A percentile compares a stretch with the other conserved stretches of the same genome.
Conservation (phyloP, 2,113 vertebrate genomes). For the Oriolus oriolus region DNA sequence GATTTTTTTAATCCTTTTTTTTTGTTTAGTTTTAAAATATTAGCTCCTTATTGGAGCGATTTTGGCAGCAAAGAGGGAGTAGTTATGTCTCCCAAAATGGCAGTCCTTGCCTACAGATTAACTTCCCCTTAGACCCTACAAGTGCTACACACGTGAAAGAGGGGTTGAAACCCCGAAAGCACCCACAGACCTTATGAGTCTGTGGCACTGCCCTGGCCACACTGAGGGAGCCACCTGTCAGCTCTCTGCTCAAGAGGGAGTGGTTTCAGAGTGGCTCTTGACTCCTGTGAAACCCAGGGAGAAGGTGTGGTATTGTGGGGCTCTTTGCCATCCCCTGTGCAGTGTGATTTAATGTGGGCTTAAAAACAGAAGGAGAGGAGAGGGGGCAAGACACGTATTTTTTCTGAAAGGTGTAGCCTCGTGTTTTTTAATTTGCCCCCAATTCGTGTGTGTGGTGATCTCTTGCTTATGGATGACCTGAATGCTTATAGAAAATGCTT, state of each 20-base stretch:
- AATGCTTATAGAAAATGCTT: background rate
- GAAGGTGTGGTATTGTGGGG: background rate
- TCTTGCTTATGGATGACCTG: background rate
- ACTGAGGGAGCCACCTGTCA: fast-evolving
- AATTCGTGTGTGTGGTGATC: background rate
- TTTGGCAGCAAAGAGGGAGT: background rate
- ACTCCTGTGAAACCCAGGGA: background rate
- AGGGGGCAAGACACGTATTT: fast-evolving
- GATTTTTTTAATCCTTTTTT: background rate
- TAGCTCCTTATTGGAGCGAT: background rate
- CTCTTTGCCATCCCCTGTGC: background rate
- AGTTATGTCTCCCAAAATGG: background rate
- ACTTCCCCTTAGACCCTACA: background rate
- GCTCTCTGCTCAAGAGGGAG: background rate
- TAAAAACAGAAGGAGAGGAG: background rate
- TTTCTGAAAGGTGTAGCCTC: background rate
- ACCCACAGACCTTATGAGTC: background rate
- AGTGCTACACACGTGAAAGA: background rate
- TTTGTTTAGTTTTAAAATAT: background rate
- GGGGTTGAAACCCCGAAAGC: background rate
- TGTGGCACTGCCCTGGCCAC: background rate
- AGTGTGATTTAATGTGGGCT: background rate
- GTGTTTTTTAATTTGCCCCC: background rate
- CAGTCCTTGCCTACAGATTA: background rate
- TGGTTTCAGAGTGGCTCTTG: fast-evolving